These are phyloP conservation scores for Ceraclea dissimilis DNA, from an alignment of 2,888 invertebrate species.

Conservation along the genomic window DNA sequence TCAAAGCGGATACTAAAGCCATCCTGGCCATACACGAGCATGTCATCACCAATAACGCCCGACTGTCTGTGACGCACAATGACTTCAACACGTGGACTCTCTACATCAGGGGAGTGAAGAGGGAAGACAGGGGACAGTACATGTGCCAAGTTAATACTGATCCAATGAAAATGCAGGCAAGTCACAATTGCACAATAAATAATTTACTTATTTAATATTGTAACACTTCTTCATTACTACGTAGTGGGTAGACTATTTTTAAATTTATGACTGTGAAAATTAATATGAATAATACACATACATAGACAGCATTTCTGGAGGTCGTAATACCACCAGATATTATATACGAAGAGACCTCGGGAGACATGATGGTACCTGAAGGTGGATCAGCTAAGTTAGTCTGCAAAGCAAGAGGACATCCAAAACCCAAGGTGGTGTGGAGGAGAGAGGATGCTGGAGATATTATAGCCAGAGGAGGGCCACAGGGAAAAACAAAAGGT, in stretches of 20 bases:
- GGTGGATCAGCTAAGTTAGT: constrained; percentile 81
- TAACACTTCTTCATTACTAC: no score
- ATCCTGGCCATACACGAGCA: constrained; percentile 89
- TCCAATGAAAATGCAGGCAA: constrained; percentile 90
- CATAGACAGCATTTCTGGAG: constrained; percentile 76
- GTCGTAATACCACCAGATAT: constrained; percentile 90
- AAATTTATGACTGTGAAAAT: no score
- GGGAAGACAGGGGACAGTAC: constrained; percentile 83
- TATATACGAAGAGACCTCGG: constrained; percentile 81
- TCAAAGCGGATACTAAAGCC: constrained; percentile 89
- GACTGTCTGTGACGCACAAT: constrained; percentile 83
- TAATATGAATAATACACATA: no score
- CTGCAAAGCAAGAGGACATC: constrained; percentile 79
- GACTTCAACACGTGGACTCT: constrained; percentile 92
- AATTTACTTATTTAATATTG: neutral
- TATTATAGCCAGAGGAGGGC: constrained; percentile 68
- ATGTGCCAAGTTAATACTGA: constrained; percentile 95
- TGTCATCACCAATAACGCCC: constrained; percentile 87
- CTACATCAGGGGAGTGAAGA: constrained; percentile 74
- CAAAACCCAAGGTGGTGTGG: constrained; percentile 80
- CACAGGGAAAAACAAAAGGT: constrained; percentile 69
- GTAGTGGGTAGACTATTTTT: no score
- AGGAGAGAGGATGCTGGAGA: constrained; percentile 78
- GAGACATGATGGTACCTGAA: constrained; percentile 92
- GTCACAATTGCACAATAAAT: no score